These are phyloP conservation scores for Enteromius unitaeniatus DNA, from an alignment of 2,797 vertebrate species.

Conservation along the genomic window DNA sequence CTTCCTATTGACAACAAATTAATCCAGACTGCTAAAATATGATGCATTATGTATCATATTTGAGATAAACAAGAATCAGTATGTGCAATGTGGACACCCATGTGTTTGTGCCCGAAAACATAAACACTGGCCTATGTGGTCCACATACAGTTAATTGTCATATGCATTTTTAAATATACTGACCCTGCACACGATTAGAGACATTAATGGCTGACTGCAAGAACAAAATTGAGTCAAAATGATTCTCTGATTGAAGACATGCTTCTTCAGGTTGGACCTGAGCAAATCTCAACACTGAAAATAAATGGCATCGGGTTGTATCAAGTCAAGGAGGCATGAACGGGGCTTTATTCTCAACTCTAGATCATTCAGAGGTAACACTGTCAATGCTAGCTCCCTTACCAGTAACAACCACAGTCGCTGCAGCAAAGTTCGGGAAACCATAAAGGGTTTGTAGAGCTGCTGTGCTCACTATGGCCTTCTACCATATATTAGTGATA, in stretches of 20 bases:
- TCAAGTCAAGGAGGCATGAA: conserved; percentile 8
- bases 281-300: not conserved
- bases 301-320: conserved; percentile 17
- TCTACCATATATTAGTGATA: conserved; percentile 54
- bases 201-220: not conserved
- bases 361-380: conserved; percentile 41
- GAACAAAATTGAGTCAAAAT: not conserved
- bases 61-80: not conserved
- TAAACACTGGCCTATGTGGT: not conserved
- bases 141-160: not conserved
- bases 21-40: not conserved
- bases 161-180: not conserved
- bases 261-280: not conserved
- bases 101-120: not conserved
- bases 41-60: not conserved
- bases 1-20: not conserved
- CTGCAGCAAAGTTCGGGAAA: conserved; percentile 28
- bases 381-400: conserved; percentile 29
- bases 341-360: conserved; percentile 18
- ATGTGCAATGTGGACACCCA: not conserved
- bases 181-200: not conserved
- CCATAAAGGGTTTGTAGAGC: conserved; percentile 53
- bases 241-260: not conserved
- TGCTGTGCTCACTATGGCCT: conserved; percentile 59
- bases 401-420: conserved; percentile 43